These are phyloP conservation scores for Actenoides hombroni DNA, from an alignment of 2,113 vertebrate genomes.

Conservation along the genomic window DNA sequence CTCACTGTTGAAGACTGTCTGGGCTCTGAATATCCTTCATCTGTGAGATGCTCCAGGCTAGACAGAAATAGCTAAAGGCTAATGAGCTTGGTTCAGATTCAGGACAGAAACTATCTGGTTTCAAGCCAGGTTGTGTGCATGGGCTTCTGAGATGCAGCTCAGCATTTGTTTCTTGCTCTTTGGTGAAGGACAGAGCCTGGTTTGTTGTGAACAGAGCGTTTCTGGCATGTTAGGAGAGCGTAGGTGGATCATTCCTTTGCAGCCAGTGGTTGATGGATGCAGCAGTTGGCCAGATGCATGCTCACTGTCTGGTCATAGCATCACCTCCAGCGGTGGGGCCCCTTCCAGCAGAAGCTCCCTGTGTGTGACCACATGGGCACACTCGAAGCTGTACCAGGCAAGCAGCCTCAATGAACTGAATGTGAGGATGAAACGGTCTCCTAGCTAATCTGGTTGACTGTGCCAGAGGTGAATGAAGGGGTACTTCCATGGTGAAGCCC, in stretches of 20 bases:
- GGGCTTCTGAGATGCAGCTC: not conserved
- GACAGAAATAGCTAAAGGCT: slow-evolving; percentile 54
- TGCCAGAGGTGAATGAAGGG: not conserved
- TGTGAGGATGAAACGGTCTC: not conserved
- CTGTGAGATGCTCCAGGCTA: slow-evolving; percentile 39
- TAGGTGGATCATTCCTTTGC: not conserved
- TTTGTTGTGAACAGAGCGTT: not conserved
- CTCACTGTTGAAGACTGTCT: not conserved
- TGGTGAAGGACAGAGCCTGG: not conserved
- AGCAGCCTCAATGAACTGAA: not conserved
- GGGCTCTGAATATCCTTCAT: slow-evolving; percentile 30
- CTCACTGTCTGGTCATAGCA: not conserved
- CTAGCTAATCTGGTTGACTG: not conserved
- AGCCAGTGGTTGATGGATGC: not conserved
- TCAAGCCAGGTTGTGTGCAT: slow-evolving; percentile 12
- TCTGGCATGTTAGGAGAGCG: not conserved
- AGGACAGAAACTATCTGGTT: slow-evolving; percentile 38
- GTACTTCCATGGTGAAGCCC: not conserved
- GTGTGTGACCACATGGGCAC: too few relatives aligned
- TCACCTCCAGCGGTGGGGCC: accelerated
- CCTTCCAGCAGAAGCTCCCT: not conserved
- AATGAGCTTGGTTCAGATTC: slow-evolving; percentile 43
- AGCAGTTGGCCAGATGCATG: not conserved
- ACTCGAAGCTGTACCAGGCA: not conserved
- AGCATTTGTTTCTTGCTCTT: not conserved